Conservation (phyloP, 1,140 invertebrate genomes). For the Coenobita brevimanus region DNA sequence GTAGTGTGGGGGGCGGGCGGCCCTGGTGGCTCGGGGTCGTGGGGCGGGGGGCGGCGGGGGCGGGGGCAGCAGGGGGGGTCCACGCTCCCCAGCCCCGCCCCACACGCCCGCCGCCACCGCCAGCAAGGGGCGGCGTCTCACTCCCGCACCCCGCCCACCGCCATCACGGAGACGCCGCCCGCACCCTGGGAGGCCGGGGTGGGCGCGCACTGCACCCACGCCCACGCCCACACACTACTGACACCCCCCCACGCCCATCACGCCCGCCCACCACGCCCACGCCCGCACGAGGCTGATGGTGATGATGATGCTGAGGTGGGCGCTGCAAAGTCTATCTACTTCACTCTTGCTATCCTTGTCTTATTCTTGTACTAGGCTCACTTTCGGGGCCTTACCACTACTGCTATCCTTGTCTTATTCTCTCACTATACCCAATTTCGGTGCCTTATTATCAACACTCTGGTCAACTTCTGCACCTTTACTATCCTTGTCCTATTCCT, state of each 20-base stretch:
- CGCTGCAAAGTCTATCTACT: not conserved
- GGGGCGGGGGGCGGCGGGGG: not conserved
- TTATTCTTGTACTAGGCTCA: no score
- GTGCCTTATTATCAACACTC: no score
- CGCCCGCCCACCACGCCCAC: not conserved
- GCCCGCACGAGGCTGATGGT: not conserved
- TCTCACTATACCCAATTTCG: no score
- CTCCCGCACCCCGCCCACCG: not conserved
- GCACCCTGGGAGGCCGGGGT: not conserved
- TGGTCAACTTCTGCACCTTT: no score
- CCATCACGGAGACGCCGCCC: conserved; percentile 24
- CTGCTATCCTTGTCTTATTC: no score
- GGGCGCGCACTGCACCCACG: not conserved
- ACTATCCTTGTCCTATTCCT: no score
- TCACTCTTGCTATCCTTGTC: not conserved
- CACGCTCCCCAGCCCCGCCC: conserved; percentile 27
- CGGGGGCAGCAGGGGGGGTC: not conserved
- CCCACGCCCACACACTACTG: not conserved
- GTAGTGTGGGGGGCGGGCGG: not conserved
- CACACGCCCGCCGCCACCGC: conserved; percentile 22
- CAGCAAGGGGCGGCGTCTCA: conserved; percentile 40
- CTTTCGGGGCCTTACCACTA: no score
- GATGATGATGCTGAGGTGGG: not conserved
- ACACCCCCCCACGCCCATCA: not conserved
- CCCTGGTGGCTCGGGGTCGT: not conserved